Conservation (phyloP, 2,113 vertebrate genomes). For the Crotalus helleri region DNA sequence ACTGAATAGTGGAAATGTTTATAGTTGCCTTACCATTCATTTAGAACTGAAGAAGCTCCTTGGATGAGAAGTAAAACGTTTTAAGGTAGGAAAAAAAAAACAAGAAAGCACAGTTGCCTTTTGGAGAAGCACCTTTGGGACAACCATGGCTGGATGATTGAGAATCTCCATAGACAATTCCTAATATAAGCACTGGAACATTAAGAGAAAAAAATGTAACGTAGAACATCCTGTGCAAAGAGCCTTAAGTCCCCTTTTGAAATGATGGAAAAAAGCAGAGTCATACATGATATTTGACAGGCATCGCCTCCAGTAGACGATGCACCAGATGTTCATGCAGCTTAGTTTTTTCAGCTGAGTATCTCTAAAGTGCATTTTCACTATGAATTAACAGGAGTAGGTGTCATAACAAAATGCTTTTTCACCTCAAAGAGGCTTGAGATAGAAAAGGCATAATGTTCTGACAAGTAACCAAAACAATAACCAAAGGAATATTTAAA, state of each 20-base stretch:
- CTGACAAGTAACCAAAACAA: neutral
- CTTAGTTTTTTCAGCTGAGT: neutral
- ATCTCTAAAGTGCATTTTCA: neutral
- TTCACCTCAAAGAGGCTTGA: neutral
- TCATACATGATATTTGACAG: neutral
- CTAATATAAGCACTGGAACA: neutral
- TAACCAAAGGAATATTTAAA: neutral
- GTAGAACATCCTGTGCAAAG: neutral
- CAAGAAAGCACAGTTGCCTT: neutral
- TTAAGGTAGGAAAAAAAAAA: neutral
- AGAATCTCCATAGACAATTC: neutral
- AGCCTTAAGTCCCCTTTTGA: neutral
- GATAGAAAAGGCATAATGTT: neutral
- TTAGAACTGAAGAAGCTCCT: neutral
- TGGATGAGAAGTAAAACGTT: neutral
- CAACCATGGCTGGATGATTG: neutral
- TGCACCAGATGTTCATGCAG: neutral
- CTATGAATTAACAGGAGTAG: neutral
- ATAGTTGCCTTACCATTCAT: neutral
- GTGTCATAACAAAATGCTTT: neutral
- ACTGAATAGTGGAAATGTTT: neutral
- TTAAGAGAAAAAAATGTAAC: neutral
- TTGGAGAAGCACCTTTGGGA: neutral
- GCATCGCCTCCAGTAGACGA: neutral
- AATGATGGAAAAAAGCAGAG: neutral